A percentile compares a stretch with the other conserved stretches of the same genome.
phyloP scores from a whole-genome alignment of 2,113 vertebrate species.

The Crotophaga sulcirostris region DNA sequence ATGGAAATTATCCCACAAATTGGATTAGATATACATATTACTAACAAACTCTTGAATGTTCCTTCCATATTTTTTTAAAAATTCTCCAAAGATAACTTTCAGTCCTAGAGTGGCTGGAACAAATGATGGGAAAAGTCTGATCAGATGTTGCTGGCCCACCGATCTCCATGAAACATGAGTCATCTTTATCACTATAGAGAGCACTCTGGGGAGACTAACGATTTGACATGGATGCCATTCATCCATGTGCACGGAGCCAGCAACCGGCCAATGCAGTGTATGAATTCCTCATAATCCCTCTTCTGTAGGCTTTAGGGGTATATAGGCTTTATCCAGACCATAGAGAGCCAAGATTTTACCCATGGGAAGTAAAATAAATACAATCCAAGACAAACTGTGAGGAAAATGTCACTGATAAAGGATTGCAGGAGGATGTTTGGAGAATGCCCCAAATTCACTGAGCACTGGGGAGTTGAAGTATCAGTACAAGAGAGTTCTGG shows the following conservation, averaged over 20 bases:
- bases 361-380: constrained; percentile 56
- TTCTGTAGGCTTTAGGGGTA: constrained; percentile 21
- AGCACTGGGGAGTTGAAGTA: not conserved
- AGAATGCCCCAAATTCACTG: not conserved
- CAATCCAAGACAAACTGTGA: constrained; percentile 27
- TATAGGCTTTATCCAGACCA: not conserved
- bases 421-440: not conserved
- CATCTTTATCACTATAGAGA: constrained; percentile 11
- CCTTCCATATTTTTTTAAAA: not conserved
- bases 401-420: constrained; percentile 15
- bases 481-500: not conserved
- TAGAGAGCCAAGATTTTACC: constrained; percentile 21
- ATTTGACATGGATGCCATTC: constrained; percentile 60
- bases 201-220: constrained; percentile 6
- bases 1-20: constrained; percentile 27
- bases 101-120: not conserved
- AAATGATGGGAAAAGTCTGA: constrained; percentile 52
- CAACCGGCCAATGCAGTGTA: not conserved
- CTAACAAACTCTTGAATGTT: not conserved
- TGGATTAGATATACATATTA: constrained; percentile 27
- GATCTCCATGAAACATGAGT: constrained; percentile 18
- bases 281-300: constrained; percentile 36
- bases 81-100: not conserved
- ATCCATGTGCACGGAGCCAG: not conserved
- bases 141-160: constrained; percentile 18